phyloP scores from a whole-genome alignment of 2,888 invertebrate genomes.

The Hartigia nigra region DNA sequence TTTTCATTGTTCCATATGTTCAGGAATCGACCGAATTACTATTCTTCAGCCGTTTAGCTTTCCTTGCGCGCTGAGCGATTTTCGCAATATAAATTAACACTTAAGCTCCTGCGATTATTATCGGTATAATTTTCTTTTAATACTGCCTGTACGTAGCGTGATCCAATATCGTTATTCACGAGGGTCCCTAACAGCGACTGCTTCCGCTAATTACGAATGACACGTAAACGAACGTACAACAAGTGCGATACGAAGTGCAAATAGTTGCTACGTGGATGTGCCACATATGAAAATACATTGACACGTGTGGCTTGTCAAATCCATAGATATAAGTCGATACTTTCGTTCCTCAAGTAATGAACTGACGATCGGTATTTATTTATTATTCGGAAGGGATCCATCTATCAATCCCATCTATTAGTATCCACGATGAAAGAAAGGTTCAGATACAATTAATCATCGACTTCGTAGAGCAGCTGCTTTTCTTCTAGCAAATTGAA shows the following conservation, averaged over 20 bases:
- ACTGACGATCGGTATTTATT: not conserved
- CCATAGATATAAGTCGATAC: not conserved
- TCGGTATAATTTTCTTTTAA: too few species aligned
- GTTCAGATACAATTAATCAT: not conserved
- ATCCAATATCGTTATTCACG: not conserved
- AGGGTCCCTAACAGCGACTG: not conserved
- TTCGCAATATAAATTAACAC: not conserved
- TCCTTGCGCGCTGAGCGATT: too few species aligned
- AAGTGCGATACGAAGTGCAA: not conserved
- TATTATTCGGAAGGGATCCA: not conserved
- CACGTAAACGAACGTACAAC: not conserved
- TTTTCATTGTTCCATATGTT: not conserved
- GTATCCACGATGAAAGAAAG: not conserved
- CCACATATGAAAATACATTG: not conserved
- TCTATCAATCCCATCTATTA: not conserved
- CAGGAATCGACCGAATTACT: not conserved
- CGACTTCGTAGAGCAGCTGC: not conserved
- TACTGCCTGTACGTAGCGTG: not conserved
- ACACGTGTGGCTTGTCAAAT: not conserved
- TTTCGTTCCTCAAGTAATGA: not conserved
- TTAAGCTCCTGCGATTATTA: too few species aligned
- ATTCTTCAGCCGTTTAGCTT: not conserved
- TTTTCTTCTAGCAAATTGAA: not conserved
- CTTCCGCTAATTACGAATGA: not conserved
- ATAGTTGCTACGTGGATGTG: not conserved